Percentiles rank a stretch among this genome's conserved stretches.
Conservation (phyloP, 1,140 invertebrate species). For the Harlomillsia oculata region DNA sequence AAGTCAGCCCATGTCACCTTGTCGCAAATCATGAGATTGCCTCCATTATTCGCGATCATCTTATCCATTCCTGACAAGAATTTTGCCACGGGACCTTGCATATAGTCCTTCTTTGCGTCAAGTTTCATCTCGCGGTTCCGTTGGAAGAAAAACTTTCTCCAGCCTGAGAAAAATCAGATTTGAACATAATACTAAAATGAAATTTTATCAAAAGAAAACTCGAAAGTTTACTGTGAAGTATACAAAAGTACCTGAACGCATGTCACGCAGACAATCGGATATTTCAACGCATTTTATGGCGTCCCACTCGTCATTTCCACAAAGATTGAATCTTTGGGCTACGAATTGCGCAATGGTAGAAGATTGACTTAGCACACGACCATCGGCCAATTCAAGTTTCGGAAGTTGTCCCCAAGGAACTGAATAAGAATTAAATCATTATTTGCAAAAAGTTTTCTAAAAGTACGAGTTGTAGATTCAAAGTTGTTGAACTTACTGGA, state of each 20-base stretch:
- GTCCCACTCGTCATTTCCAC: background rate
- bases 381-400: background rate
- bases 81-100: background rate
- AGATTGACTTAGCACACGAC: background rate
- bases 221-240: no score
- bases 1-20: background rate
- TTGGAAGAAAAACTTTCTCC: constrained; percentile 1
- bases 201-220: no score
- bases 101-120: background rate
- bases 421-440: background rate
- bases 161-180: background rate
- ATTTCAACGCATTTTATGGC: background rate
- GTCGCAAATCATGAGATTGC: background rate
- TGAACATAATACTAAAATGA: background rate
- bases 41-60: background rate
- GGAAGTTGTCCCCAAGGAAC: background rate
- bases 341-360: background rate
- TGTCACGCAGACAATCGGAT: background rate
- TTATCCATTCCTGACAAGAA: background rate
- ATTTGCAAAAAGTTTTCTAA: background rate
- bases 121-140: background rate
- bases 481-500: background rate
- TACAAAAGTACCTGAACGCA: background rate
- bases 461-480: background rate
- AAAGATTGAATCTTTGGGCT: background rate